Evolutionary conservation across 2,888 invertebrate species (phyloP).

Genomic region (Eupithecia abbreviata): DNA sequence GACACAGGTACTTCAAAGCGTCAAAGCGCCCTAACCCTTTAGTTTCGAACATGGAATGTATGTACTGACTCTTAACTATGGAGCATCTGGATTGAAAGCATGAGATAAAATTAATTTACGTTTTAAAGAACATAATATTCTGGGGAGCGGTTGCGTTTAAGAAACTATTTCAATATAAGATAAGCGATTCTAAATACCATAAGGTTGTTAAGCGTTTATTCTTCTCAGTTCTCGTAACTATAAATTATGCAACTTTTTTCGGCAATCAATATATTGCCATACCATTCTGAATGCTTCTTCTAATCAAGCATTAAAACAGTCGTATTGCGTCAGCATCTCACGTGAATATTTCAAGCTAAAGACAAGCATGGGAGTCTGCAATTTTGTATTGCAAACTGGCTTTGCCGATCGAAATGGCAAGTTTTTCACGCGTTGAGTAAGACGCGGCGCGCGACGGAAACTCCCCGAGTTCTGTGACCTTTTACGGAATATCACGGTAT

Average conservation of each 20-base stretch:
- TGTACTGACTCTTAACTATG: neutral
- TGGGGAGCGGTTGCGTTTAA: neutral
- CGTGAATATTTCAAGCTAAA: slow-evolving; percentile 39
- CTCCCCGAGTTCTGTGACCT: slow-evolving; percentile 59
- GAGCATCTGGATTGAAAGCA: neutral
- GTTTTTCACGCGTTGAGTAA: slow-evolving; percentile 66
- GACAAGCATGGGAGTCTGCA: slow-evolving; percentile 44
- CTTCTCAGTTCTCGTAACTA: slow-evolving; percentile 12
- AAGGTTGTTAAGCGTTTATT: slow-evolving; percentile 4
- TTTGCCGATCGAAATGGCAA: slow-evolving; percentile 56
- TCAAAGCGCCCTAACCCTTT: neutral
- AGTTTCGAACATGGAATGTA: neutral
- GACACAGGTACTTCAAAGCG: neutral
- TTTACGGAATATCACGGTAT: slow-evolving; percentile 52
- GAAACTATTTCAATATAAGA: slow-evolving; percentile 2
- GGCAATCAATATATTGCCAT: slow-evolving; percentile 41
- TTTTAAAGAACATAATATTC: neutral
- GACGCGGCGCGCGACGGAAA: slow-evolving; percentile 53
- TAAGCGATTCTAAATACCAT: slow-evolving; percentile 9
- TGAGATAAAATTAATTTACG: neutral
- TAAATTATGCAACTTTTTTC: slow-evolving; percentile 33
- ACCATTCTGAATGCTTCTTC: slow-evolving; percentile 36
- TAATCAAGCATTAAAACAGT: slow-evolving; percentile 39
- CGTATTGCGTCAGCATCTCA: slow-evolving; percentile 42
- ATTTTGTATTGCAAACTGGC: slow-evolving; percentile 52